A percentile compares a stretch with the other conserved stretches of the same genome.
These are phyloP conservation scores for Vicugna pacos DNA, from an alignment of 2,113 vertebrate genomes.

Conservation along the genomic window DNA sequence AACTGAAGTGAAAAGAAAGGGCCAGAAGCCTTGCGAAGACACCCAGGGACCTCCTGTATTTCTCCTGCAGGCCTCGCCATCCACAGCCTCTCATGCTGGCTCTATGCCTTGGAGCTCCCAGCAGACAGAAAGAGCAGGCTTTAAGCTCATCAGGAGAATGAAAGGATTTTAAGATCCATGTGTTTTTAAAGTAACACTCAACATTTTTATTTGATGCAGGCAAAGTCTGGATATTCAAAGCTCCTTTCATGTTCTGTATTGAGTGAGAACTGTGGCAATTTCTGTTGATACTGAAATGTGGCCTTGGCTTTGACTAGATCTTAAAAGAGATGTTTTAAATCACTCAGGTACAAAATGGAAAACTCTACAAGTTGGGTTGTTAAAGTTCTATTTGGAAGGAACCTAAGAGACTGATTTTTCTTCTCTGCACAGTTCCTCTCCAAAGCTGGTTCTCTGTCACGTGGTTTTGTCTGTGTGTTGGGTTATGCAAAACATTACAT, in stretches of 20 bases:
- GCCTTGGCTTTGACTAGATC: not conserved
- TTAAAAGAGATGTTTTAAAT: not conserved
- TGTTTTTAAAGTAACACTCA: constrained; percentile 1
- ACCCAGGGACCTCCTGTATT: not conserved
- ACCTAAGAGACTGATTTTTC: not conserved
- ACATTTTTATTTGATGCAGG: constrained; percentile 30
- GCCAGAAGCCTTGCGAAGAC: not conserved
- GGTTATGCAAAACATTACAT: not conserved
- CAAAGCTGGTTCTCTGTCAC: not conserved
- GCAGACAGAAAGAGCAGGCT: not conserved
- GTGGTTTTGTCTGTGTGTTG: not conserved
- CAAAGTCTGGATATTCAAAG: not conserved
- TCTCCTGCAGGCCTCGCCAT: not conserved
- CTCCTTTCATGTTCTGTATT: not conserved
- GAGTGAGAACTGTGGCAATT: not conserved
- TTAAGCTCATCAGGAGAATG: not conserved
- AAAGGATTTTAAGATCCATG: not conserved
- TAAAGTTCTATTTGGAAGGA: not conserved
- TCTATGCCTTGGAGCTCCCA: not conserved
- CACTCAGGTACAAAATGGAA: not conserved
- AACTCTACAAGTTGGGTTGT: not conserved
- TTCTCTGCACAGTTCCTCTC: not conserved
- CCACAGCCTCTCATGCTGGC: too few species aligned
- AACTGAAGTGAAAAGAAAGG: not conserved
- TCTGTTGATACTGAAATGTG: not conserved